Evolutionary conservation across 2,113 vertebrate species (phyloP).

Genomic region (Cardinalis cardinalis): DNA sequence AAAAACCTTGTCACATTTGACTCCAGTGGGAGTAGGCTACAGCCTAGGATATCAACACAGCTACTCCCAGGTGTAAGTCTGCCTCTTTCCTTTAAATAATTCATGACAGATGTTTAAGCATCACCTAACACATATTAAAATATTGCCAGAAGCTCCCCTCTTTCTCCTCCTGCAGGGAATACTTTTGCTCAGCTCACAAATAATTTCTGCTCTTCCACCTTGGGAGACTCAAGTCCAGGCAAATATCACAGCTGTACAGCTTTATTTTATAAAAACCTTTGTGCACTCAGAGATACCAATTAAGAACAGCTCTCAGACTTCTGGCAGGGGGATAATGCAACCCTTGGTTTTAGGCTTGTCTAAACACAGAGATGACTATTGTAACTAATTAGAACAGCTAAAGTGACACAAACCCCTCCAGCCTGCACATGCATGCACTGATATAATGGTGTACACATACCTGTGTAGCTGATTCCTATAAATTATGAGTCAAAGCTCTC

Average conservation of each 20-base stretch:
- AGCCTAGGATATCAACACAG: neutral
- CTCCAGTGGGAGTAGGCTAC: neutral
- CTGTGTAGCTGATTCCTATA: neutral
- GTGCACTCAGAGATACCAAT: neutral
- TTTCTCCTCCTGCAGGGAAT: neutral
- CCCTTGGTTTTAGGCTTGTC: conserved; percentile 36
- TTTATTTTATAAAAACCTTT: conserved; percentile 20
- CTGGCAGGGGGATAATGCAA: neutral
- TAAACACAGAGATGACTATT: conserved; percentile 13
- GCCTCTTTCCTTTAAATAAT: conserved; percentile 4
- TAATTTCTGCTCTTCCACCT: conserved; percentile 20
- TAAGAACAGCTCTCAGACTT: conserved; percentile 26
- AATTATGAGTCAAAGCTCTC: conserved; percentile 1
- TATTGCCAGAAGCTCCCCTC: neutral
- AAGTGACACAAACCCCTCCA: neutral
- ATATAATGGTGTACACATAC: neutral
- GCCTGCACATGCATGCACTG: neutral
- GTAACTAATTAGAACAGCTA: neutral
- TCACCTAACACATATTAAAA: conserved; percentile 13
- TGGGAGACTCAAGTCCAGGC: neutral
- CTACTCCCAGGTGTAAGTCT: neutral
- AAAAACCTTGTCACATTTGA: neutral
- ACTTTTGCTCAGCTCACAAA: conserved; percentile 23
- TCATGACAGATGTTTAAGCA: conserved; percentile 2
- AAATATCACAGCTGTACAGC: neutral